These are phyloP conservation scores for Stegana nigrithorax DNA, from an alignment of 2,888 invertebrate species.

Conservation along the genomic window DNA sequence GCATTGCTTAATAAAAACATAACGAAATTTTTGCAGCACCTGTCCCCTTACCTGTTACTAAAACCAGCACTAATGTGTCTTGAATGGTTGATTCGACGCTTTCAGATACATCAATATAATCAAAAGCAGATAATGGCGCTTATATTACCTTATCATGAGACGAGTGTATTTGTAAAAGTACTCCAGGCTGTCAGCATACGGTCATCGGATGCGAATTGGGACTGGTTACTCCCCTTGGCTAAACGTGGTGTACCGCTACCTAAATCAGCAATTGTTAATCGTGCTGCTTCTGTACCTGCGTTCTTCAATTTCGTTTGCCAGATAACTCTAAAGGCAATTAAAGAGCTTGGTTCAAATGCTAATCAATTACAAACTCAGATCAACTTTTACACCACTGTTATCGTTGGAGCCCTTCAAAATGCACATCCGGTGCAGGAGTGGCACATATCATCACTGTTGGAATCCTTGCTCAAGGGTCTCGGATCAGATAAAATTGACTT, in stretches of 20 bases:
- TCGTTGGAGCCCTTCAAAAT: constrained; percentile 78
- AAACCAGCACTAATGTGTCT: constrained; percentile 86
- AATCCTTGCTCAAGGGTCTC: constrained; percentile 79
- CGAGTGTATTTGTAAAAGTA: constrained; percentile 85
- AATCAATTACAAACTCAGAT: constrained; percentile 77
- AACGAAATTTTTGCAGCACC: constrained; percentile 79
- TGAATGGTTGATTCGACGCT: constrained; percentile 95
- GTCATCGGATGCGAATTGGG: constrained; percentile 75
- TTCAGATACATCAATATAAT: constrained; percentile 90
- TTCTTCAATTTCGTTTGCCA: constrained; percentile 76
- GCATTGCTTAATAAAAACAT: constrained; percentile 80
- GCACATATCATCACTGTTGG: constrained; percentile 77
- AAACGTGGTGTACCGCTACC: constrained; percentile 81
- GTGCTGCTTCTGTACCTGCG: constrained; percentile 74
- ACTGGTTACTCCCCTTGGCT: constrained; percentile 81
- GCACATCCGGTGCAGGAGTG: constrained; percentile 72
- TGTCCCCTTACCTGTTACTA: constrained; percentile 91
- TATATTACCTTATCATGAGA: constrained; percentile 93
- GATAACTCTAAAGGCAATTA: constrained; percentile 72
- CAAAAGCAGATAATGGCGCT: constrained; percentile 82
- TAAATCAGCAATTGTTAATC: constrained; percentile 79
- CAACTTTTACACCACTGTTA: constrained; percentile 83
- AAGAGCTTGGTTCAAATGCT: constrained; percentile 72
- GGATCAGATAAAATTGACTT: constrained; percentile 78
- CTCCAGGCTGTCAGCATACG: constrained; percentile 81